Evolutionary conservation across 2,888 invertebrate genomes (phyloP).

Genomic region (Arctia plantaginis): DNA sequence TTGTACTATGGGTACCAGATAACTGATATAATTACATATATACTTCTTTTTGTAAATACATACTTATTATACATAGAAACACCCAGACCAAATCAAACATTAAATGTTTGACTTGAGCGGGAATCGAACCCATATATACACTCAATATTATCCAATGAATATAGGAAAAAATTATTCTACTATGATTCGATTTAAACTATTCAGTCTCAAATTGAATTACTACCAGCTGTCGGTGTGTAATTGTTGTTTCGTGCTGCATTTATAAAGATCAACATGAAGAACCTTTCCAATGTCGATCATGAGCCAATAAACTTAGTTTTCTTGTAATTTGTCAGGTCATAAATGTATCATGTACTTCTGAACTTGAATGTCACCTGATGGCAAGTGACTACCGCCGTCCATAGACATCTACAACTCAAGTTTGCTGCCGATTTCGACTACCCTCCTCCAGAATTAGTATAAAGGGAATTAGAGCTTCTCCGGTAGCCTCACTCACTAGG

Average conservation of each 20-base stretch:
- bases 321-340: slow-evolving; percentile 7
- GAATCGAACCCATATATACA: neutral
- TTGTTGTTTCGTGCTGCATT: slow-evolving; percentile 3
- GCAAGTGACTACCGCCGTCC: too few relatives aligned
- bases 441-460: too few relatives aligned
- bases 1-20: too few relatives aligned
- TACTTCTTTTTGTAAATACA: too few relatives aligned
- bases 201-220: neutral
- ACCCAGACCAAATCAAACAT: too few relatives aligned
- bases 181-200: neutral
- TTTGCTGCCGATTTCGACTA: too few relatives aligned
- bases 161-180: neutral
- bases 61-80: too few relatives aligned
- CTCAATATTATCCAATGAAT: neutral
- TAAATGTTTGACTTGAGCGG: too few relatives aligned
- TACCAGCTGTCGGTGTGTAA: neutral
- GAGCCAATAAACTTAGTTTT: slow-evolving; percentile 23
- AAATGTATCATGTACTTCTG: neutral
- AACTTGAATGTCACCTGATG: neutral
- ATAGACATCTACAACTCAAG: too few relatives aligned
- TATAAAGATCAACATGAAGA: neutral
- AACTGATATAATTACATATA: too few relatives aligned
- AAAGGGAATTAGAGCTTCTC: too few relatives aligned
- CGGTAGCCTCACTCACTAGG: too few relatives aligned
- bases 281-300: slow-evolving; percentile 22